Percentiles rank a stretch among this genome's conserved stretches.
Conservation (phyloP, 2,113 vertebrate species). For the Ceuthmochares aereus region DNA sequence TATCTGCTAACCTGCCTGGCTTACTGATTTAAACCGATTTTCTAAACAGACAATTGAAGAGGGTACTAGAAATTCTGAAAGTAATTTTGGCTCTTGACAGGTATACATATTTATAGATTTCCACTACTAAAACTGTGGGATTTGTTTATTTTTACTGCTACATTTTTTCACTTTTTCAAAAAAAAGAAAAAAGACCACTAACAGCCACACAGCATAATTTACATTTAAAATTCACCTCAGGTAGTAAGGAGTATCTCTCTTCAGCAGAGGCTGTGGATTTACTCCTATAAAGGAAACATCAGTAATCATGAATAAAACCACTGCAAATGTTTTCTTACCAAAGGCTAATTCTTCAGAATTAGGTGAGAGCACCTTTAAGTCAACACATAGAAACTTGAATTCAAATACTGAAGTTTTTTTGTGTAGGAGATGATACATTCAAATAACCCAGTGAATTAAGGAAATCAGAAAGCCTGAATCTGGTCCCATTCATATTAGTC, state of each 20-base stretch:
- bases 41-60: not conserved
- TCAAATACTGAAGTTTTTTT: not conserved
- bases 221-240: not conserved
- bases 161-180: not conserved
- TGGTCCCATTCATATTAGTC: not conserved
- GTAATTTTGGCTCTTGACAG: not conserved
- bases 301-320: not conserved
- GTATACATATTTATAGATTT: not conserved
- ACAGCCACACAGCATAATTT: not conserved
- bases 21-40: slow-evolving; percentile 10
- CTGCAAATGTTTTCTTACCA: not conserved
- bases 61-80: not conserved
- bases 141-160: not conserved
- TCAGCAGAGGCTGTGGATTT: not conserved
- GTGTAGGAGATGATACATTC: not conserved
- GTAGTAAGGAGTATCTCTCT: not conserved
- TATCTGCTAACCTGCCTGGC: not conserved
- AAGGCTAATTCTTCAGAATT: not conserved
- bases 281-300: not conserved
- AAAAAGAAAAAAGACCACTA: not conserved
- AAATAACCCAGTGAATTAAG: not conserved
- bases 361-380: not conserved
- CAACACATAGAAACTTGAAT: not conserved
- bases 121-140: not conserved
- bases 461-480: not conserved